These are phyloP conservation scores for Ptilorrhoa leucosticta DNA, from an alignment of 2,113 vertebrate species.

Conservation along the genomic window DNA sequence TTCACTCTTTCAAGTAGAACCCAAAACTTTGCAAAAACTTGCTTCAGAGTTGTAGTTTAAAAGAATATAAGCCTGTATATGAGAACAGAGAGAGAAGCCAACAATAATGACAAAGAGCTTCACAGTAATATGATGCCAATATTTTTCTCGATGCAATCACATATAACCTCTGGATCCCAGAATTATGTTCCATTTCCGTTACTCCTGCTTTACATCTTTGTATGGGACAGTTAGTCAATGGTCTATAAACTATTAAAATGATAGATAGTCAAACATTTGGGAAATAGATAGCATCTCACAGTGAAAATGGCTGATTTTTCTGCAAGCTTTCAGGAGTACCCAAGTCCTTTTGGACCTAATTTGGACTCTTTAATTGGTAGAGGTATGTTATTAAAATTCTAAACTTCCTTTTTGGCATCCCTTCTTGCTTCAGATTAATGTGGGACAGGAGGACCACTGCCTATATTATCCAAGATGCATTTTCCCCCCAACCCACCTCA, in stretches of 20 bases:
- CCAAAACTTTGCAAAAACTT: neutral
- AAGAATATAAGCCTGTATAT: neutral
- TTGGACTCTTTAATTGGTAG: neutral
- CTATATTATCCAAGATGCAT: neutral
- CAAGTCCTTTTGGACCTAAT: neutral
- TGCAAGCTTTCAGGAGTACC: neutral
- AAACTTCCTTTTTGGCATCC: neutral
- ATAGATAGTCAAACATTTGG: neutral
- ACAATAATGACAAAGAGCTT: neutral
- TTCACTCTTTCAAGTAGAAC: neutral
- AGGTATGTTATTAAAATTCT: neutral
- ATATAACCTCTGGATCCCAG: neutral
- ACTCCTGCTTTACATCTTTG: slow-evolving; percentile 37
- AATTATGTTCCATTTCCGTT: slow-evolving; percentile 40
- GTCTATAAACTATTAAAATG: slow-evolving; percentile 24
- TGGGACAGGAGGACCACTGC: neutral
- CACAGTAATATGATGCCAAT: neutral
- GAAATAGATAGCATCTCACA: neutral
- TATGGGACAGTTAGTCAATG: slow-evolving; percentile 50
- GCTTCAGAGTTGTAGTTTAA: neutral
- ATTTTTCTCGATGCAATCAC: slow-evolving; percentile 22
- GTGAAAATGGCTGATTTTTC: neutral
- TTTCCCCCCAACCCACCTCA: neutral
- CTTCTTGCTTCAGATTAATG: neutral
- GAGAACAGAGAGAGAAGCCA: neutral